phyloP scores from a whole-genome alignment of 2,113 vertebrate genomes.

The Bucco capensis region DNA sequence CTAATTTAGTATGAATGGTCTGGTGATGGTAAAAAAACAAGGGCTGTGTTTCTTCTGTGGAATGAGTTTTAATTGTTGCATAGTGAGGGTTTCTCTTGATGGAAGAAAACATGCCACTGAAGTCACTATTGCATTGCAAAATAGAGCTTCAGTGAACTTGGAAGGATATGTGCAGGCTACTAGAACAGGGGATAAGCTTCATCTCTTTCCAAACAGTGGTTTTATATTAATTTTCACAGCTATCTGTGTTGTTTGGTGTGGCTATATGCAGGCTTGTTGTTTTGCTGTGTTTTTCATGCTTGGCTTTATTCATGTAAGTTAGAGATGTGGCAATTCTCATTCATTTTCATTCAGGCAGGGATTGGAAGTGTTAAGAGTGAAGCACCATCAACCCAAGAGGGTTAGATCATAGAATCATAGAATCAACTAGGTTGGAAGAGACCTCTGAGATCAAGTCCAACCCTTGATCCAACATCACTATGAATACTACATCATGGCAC shows the following conservation, averaged over 20 bases:
- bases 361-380: neutral
- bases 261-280: neutral
- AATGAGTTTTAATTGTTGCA: neutral
- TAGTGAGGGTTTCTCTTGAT: neutral
- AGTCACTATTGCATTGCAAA: neutral
- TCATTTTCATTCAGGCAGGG: neutral
- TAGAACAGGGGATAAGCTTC: neutral
- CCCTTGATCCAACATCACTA: too few species aligned
- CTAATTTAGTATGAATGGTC: neutral
- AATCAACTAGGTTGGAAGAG: too few species aligned
- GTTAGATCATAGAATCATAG: too few species aligned
- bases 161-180: conserved; percentile 12
- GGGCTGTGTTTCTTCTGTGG: neutral
- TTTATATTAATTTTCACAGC: conserved; percentile 20
- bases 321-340: neutral
- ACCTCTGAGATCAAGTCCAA: too few species aligned
- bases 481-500: too few species aligned
- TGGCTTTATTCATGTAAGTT: neutral
- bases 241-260: neutral
- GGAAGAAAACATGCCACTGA: neutral
- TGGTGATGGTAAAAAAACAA: neutral
- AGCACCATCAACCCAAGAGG: neutral
- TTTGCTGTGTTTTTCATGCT: neutral
- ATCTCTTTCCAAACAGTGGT: neutral
- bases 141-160: neutral